These are phyloP conservation scores for Fragum fragum DNA, from an alignment of 2,888 invertebrate genomes.

Conservation along the genomic window DNA sequence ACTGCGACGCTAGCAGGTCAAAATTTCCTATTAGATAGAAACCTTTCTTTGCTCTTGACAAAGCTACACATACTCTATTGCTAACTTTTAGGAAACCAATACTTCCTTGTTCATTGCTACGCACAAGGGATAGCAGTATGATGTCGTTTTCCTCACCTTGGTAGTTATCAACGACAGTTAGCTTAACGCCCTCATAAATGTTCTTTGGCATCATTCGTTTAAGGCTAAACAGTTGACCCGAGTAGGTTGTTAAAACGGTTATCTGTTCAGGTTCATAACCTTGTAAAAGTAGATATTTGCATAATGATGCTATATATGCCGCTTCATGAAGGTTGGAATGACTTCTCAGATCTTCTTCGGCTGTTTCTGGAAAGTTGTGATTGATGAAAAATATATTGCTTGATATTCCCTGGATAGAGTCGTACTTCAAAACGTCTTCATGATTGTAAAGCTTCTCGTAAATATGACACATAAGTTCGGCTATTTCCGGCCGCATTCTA, in stretches of 20 bases:
- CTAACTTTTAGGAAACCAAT: constrained; percentile 82
- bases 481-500: constrained; percentile 85
- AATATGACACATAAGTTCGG: constrained; percentile 79
- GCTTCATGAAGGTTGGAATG: constrained; percentile 81
- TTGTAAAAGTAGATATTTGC: constrained; percentile 80
- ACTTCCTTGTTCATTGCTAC: constrained; percentile 82
- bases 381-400: constrained; percentile 80
- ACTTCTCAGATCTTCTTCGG: constrained; percentile 79
- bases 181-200: constrained; percentile 75
- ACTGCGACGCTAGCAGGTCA: constrained; percentile 48
- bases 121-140: constrained; percentile 85
- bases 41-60: constrained; percentile 85
- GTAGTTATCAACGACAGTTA: constrained; percentile 84
- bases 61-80: constrained; percentile 84
- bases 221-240: constrained; percentile 79
- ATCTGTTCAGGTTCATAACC: constrained; percentile 79
- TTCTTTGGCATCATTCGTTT: constrained; percentile 74
- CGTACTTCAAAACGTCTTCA: constrained; percentile 71
- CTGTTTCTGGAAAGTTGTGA: constrained; percentile 74
- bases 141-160: constrained; percentile 87
- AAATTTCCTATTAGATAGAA: constrained; percentile 84
- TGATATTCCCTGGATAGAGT: constrained; percentile 74
- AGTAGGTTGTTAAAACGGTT: constrained; percentile 83
- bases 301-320: constrained; percentile 74
- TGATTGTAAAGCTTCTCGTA: constrained; percentile 73